These are phyloP conservation scores for Athalia cordata DNA, from an alignment of 2,888 invertebrate genomes.

Conservation along the genomic window DNA sequence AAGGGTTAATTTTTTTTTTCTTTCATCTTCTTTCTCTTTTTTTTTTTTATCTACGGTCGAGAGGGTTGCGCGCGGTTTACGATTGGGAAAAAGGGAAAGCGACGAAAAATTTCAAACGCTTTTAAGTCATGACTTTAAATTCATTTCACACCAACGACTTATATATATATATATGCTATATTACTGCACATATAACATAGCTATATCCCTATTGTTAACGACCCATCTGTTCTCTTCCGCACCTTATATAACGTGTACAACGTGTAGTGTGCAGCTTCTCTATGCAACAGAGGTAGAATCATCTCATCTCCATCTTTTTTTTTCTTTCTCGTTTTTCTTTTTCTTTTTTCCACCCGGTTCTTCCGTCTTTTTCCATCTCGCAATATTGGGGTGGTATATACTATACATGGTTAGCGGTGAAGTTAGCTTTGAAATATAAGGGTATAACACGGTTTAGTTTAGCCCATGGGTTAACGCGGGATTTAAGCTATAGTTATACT, in stretches of 20 bases:
- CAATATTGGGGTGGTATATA: conserved; percentile 48
- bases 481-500: too few species aligned
- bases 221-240: conserved; percentile 66
- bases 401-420: conserved; percentile 54
- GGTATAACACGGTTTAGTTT: neutral
- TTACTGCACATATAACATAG: conserved; percentile 56
- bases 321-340: neutral
- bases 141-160: conserved; percentile 70
- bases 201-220: too few species aligned
- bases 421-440: conserved; percentile 59
- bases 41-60: neutral
- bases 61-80: neutral
- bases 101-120: conserved; percentile 50
- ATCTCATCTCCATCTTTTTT: neutral
- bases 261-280: too few species aligned
- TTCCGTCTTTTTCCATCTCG: conserved; percentile 46
- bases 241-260: too few species aligned
- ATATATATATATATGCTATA: conserved; percentile 67
- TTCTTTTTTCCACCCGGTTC: conserved; percentile 55
- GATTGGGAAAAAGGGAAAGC: neutral
- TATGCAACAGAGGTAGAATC: neutral
- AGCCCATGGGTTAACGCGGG: too few species aligned
- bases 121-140: conserved; percentile 70
- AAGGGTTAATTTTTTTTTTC: too few species aligned
- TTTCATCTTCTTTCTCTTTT: too few species aligned